phyloP scores from a whole-genome alignment of 2,113 vertebrate species.

The Gallinago paraguaiae region DNA sequence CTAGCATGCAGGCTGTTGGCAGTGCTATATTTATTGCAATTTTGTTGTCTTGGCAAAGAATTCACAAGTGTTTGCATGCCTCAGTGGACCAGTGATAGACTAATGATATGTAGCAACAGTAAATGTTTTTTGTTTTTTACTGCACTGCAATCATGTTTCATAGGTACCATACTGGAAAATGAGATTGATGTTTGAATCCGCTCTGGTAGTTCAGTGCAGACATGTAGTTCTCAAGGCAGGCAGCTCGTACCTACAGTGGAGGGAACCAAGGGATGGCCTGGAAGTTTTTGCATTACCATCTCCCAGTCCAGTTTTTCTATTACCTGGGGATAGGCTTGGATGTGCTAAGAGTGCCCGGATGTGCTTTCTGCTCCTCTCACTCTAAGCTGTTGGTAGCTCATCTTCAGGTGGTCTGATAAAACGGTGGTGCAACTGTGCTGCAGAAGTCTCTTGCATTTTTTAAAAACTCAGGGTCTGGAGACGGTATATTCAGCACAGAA shows the following conservation, averaged over 20 bases:
- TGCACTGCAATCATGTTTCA: not conserved
- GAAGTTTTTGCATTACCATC: not conserved
- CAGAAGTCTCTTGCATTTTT: not conserved
- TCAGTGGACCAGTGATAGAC: not conserved
- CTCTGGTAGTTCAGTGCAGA: not conserved
- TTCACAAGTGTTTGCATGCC: not conserved
- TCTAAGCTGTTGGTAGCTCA: not conserved
- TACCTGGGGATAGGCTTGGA: not conserved
- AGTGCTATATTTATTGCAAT: not conserved
- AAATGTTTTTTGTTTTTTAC: not conserved
- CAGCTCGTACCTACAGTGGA: rapidly evolving
- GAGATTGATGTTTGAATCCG: not conserved
- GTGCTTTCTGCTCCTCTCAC: not conserved
- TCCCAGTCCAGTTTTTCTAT: not conserved
- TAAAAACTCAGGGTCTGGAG: not conserved
- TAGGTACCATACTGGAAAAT: not conserved
- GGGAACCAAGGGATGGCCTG: not conserved
- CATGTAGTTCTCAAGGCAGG: not conserved
- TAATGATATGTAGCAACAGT: not conserved
- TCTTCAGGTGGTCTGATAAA: not conserved
- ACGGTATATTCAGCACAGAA: not conserved
- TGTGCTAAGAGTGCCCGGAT: not conserved
- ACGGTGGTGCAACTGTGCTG: not conserved
- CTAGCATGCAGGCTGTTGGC: not conserved
- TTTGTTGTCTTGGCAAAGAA: conserved; percentile 41